Evolutionary conservation across 2,797 vertebrate species (phyloP).

Genomic region (Platyrinchus mystaceus): DNA sequence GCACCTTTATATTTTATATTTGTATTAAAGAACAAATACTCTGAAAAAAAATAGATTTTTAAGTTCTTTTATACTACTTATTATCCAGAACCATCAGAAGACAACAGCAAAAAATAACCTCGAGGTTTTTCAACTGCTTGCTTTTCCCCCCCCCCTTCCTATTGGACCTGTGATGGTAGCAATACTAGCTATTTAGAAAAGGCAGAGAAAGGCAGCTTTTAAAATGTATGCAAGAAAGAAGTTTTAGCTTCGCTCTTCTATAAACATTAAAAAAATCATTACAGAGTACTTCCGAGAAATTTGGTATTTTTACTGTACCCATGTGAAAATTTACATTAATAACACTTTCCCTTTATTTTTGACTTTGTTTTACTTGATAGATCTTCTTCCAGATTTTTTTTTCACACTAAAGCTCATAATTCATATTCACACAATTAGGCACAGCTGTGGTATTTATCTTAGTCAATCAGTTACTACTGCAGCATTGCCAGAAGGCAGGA

Average conservation of each 20-base stretch:
- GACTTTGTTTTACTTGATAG: neutral
- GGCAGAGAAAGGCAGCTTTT: neutral
- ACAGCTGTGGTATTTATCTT: neutral
- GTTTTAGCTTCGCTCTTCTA: neutral
- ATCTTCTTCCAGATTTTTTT: neutral
- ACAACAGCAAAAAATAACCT: neutral
- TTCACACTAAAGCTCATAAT: neutral
- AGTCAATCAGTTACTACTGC: neutral
- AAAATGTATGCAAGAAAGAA: neutral
- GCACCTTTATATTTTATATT: neutral
- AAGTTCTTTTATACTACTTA: neutral
- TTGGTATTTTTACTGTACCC: neutral
- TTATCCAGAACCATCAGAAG: neutral
- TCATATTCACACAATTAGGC: neutral
- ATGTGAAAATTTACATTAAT: neutral
- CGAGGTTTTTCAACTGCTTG: neutral
- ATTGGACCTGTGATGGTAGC: neutral
- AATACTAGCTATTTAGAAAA: neutral
- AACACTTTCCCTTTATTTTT: neutral
- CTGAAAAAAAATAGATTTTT: neutral
- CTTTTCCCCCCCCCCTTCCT: neutral
- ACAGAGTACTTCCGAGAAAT: neutral
- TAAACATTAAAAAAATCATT: neutral
- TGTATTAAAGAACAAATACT: too few species aligned
- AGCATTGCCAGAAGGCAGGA: neutral